Evolutionary conservation across 2,797 vertebrate genomes (phyloP).

Genomic region (Enteromius trimaculatus): DNA sequence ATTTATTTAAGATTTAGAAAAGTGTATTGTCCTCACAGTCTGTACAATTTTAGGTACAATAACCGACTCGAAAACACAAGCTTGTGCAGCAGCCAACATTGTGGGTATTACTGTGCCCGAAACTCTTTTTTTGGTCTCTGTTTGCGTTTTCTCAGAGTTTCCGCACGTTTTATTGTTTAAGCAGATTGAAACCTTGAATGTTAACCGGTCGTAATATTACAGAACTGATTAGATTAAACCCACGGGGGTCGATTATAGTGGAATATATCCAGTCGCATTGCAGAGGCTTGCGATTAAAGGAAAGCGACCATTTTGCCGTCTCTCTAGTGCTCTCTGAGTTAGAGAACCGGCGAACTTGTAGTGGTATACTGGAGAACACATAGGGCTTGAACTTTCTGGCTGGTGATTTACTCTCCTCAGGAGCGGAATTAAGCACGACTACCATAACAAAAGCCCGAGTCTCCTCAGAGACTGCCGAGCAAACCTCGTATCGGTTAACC

Average conservation of each 20-base stretch:
- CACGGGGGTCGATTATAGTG: slow-evolving; percentile 48
- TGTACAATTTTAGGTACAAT: background rate
- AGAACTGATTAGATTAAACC: slow-evolving; percentile 22
- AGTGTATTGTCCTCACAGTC: background rate
- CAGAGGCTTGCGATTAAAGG: slow-evolving; percentile 76
- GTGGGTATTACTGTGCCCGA: slow-evolving; percentile 52
- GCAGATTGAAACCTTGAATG: slow-evolving; percentile 42
- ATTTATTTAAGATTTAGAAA: slow-evolving; percentile 7
- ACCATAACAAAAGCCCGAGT: slow-evolving; percentile 44
- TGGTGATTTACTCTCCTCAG: slow-evolving; percentile 1
- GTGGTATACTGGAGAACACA: slow-evolving; percentile 5
- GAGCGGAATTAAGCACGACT: slow-evolving; percentile 2
- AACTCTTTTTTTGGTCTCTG: background rate
- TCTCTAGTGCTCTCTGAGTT: slow-evolving; percentile 50
- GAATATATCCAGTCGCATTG: slow-evolving; percentile 78
- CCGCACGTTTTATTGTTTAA: slow-evolving; percentile 54
- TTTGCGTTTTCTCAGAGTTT: slow-evolving; percentile 50
- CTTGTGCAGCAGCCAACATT: slow-evolving; percentile 59
- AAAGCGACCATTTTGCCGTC: slow-evolving; percentile 79
- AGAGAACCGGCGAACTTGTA: slow-evolving; percentile 61
- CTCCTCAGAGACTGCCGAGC: slow-evolving; percentile 22
- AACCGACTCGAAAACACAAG: slow-evolving; percentile 28
- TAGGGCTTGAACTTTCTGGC: slow-evolving; percentile 36
- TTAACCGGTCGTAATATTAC: slow-evolving; percentile 18
- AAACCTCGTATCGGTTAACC: slow-evolving; percentile 37